Evolutionary conservation across 1,140 invertebrate genomes (phyloP).

Genomic region (Mya arenaria): DNA sequence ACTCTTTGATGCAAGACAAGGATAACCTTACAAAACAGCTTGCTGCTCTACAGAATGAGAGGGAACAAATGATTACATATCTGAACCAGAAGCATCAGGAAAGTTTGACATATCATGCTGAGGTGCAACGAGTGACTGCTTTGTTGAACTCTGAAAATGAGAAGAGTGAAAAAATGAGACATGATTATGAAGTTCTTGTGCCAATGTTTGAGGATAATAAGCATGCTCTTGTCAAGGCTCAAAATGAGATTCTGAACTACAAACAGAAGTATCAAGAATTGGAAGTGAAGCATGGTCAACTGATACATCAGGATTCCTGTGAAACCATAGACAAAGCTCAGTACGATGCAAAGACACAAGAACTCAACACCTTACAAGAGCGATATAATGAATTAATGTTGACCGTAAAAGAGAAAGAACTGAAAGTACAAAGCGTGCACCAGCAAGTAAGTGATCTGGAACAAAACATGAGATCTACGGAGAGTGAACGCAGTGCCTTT

Average conservation of each 20-base stretch:
- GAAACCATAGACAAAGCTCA: constrained; percentile 70
- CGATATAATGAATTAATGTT: constrained; percentile 64
- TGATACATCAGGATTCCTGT: constrained; percentile 70
- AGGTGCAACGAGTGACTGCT: constrained; percentile 89
- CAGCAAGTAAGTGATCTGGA: constrained; percentile 71
- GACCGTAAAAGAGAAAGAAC: constrained; percentile 66
- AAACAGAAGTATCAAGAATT: constrained; percentile 82
- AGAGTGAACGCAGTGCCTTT: constrained; percentile 67
- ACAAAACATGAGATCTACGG: constrained; percentile 63
- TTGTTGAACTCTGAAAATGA: constrained; percentile 68
- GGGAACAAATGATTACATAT: constrained; percentile 88
- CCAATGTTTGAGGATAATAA: constrained; percentile 81
- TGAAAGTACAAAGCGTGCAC: constrained; percentile 66
- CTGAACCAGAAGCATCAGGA: constrained; percentile 92
- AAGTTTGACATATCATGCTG: constrained; percentile 90
- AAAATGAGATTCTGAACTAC: constrained; percentile 83
- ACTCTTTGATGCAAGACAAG: constrained; percentile 77
- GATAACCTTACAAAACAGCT: constrained; percentile 79
- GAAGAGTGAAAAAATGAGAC: constrained; percentile 78
- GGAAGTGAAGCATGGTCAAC: constrained; percentile 79
- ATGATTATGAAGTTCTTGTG: constrained; percentile 76
- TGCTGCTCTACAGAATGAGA: constrained; percentile 82
- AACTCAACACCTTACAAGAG: constrained; percentile 68
- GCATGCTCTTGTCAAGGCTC: constrained; percentile 81
- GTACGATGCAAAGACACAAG: constrained; percentile 70